Base-by-base conservation (phyloP, 2,888 invertebrate genomes). In the Mythimna impura region DNA sequence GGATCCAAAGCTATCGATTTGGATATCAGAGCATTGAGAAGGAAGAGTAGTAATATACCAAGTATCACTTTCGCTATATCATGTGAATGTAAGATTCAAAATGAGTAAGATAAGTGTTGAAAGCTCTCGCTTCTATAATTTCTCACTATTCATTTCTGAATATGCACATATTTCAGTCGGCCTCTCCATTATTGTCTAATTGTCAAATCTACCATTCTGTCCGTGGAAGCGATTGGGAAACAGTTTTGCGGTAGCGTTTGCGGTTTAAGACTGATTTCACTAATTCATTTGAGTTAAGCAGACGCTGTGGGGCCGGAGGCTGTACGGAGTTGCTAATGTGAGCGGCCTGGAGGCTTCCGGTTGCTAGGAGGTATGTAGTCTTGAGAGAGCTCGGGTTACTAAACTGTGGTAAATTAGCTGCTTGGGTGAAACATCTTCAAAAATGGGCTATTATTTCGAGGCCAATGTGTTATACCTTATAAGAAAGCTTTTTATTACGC, bases 181-280 rank as follows among this genome's bases (percentile, higher is more conserved):
- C 6, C 30, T 25, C 10, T 62, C 47, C 25, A 77, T 82, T 81
- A 78, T 76, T 78, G 72, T 78, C 73, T 78, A 82, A 78, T 78
- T 57, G 62, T 62, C 34, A 66, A 76, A 76, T 77, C 61, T 65
- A 52, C 63, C 55, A 77, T 78, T 65, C 72, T 63, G 62, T 66
- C 62, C 62, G 65, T 63, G 67, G 47, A 65, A 82, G 50, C 65
- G 58, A 68, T 58, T 80, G 62, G 72, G 73, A 52, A 82, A 82
- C 82, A 52, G 79, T 68, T 80, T 72, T 82, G 79, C 43, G 79
- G 79, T 82, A 14, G 72, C 25, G 54, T 68, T 47, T 79, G 79
- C 52, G 79, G 79, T 81, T 79, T 67, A 67, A 79, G 77, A 79
- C 71, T 77, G 71, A 81, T 78, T 82, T 82, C 65, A 82, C 78